Evolutionary conservation across 1,140 invertebrate genomes (phyloP), one percentile per base, ranked within the genome.

Genomic region (Euwallacea similis): DNA sequence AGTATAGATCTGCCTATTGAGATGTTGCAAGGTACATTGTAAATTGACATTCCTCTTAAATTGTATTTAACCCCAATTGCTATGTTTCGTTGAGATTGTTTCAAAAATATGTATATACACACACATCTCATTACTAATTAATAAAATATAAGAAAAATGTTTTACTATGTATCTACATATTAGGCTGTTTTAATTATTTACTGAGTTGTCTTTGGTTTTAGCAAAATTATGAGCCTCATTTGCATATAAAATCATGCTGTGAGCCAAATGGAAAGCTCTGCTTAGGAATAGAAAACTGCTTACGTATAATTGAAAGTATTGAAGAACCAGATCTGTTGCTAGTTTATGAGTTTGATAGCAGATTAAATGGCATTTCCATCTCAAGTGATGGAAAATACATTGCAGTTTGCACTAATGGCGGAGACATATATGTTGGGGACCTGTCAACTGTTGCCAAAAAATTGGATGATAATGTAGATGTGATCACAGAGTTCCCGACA

Each of bases 211-310:
- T 10, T 8, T 33, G 60, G 11, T 62, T 21, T 33, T 33, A 62
- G 60, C 33, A 62, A 41, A 13, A 11, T 16, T 9, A 10, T 11
- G 46, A 13, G 46, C 9, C 46, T 2, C 9, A 10, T 2, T 13
- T 11, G 13, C 9, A 64, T 16, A 64, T 64, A 46, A 46, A 15
- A 54, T 60, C 43, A 7, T 61, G n/a, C 13, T 69, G 16, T 61
- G 41, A 43, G 7, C 16, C 13, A 10, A 44, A 71, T 33, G 69
- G 69, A 7, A 58, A 11, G 16, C 46, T 71, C 33, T 65, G 44
- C 16, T 44, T 72, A 7, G 62, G 11, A 7, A 72, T 72, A 9
- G 54, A 72, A 21, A 66, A 66, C 41, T 53, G 68, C 16, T 55
- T 72, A 41, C 42, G 64, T 43, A 60, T 71, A 16, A 44, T 71